Percentiles rank a stretch among this genome's conserved stretches.
Conservation (phyloP, 2,113 vertebrate species). For the Orycteropus afer region DNA sequence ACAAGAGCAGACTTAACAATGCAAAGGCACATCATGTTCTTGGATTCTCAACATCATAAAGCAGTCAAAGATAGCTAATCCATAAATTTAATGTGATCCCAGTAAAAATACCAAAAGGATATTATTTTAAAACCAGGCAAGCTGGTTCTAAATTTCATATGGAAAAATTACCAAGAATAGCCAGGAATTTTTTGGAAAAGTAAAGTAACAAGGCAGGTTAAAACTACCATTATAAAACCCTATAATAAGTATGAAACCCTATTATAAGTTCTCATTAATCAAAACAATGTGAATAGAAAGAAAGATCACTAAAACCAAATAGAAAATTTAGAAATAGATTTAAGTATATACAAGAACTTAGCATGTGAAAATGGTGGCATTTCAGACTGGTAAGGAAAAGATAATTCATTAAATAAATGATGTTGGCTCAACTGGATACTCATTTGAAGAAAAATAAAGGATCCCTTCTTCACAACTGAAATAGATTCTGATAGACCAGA, state of each 20-base stretch:
- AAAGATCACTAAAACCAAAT: neutral
- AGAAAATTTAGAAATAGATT: constrained; percentile 30
- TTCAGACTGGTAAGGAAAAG: neutral
- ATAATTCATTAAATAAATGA: neutral
- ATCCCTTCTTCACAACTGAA: neutral
- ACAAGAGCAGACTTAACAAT: neutral
- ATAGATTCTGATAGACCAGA: neutral
- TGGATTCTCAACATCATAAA: constrained; percentile 19
- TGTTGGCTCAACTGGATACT: neutral
- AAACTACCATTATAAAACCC: neutral
- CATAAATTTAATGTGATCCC: constrained; percentile 33
- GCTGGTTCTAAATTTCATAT: constrained; percentile 67
- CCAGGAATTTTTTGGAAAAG: constrained; percentile 27
- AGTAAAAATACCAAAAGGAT: constrained; percentile 50
- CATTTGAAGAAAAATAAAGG: neutral
- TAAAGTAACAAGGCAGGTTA: constrained; percentile 37
- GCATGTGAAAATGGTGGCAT: neutral
- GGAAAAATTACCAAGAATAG: constrained; percentile 66
- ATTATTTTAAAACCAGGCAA: constrained; percentile 20
- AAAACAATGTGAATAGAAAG: neutral
- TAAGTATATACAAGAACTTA: neutral
- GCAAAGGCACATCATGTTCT: neutral
- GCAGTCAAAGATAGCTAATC: constrained; percentile 8
- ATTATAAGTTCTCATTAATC: neutral
- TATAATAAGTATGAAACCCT: neutral